These are phyloP conservation scores for Petrocephalus zakoni DNA, from an alignment of 2,113 vertebrate species.

Conservation along the genomic window DNA sequence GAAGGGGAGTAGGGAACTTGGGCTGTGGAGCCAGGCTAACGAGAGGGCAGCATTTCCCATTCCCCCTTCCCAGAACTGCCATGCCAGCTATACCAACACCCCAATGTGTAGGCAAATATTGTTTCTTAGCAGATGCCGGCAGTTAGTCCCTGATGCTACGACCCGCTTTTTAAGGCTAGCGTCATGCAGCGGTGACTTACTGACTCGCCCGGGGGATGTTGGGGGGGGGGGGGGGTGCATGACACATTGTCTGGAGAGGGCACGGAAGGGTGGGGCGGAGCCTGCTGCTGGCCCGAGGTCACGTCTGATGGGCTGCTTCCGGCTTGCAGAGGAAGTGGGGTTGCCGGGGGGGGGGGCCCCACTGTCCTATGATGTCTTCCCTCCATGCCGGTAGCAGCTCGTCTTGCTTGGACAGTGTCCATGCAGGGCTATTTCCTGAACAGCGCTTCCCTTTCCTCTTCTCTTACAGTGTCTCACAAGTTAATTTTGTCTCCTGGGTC, in stretches of 20 bases:
- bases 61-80: neutral
- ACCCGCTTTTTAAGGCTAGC: neutral
- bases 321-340: neutral
- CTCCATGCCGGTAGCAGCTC: neutral
- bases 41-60: neutral
- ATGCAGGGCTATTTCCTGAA: neutral
- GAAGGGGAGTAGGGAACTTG: neutral
- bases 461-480: neutral
- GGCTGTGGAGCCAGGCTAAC: neutral
- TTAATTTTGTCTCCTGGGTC: neutral
- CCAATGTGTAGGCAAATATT: neutral
- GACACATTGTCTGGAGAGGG: neutral
- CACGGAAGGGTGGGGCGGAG: neutral
- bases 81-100: neutral
- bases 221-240: neutral
- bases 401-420: neutral
- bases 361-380: neutral
- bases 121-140: neutral
- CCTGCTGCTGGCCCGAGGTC: neutral
- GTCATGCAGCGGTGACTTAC: neutral
- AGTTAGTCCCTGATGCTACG: neutral
- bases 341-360: neutral
- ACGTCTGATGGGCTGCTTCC: slow-evolving; percentile 8
- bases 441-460: neutral
- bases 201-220: neutral